phyloP scores from a whole-genome alignment of 2,888 invertebrate species.

The Eilema caniola region DNA sequence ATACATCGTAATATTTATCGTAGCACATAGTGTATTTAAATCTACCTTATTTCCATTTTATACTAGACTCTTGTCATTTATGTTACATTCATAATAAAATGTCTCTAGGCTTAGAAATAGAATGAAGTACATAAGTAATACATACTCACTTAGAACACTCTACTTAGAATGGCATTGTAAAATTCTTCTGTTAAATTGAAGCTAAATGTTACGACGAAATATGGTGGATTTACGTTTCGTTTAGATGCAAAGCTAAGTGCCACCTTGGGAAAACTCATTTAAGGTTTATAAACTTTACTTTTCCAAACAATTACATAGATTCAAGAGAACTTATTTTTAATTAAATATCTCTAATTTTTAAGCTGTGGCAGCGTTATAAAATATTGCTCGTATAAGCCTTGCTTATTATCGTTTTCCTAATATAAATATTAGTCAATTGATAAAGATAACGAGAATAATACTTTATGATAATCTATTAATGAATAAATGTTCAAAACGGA shows the following conservation, averaged over 20 bases:
- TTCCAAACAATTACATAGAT: constrained; percentile 2
- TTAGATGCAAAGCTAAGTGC: constrained; percentile 28
- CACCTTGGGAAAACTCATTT: constrained; percentile 27
- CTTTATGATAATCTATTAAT: no score
- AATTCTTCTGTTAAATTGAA: constrained; percentile 35
- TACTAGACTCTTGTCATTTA: not conserved
- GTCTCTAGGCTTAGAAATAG: not conserved
- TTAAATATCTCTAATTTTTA: not conserved
- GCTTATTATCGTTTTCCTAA: not conserved
- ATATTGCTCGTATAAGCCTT: not conserved
- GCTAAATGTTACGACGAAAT: constrained; percentile 34
- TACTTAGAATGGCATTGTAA: constrained; percentile 6
- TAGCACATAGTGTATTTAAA: not conserved
- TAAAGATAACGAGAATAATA: no score
- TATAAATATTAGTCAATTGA: not conserved
- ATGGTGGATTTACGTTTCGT: constrained; percentile 33
- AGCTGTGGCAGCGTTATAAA: not conserved
- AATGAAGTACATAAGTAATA: not conserved
- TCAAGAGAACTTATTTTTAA: not conserved
- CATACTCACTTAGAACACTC: not conserved
- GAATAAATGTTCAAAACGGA: no score
- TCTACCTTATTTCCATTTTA: not conserved
- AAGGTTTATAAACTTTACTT: constrained; percentile 24
- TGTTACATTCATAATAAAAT: not conserved
- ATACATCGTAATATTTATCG: not conserved